Base-by-base conservation (phyloP, 2,888 invertebrate species). In the Myathropa florea region DNA sequence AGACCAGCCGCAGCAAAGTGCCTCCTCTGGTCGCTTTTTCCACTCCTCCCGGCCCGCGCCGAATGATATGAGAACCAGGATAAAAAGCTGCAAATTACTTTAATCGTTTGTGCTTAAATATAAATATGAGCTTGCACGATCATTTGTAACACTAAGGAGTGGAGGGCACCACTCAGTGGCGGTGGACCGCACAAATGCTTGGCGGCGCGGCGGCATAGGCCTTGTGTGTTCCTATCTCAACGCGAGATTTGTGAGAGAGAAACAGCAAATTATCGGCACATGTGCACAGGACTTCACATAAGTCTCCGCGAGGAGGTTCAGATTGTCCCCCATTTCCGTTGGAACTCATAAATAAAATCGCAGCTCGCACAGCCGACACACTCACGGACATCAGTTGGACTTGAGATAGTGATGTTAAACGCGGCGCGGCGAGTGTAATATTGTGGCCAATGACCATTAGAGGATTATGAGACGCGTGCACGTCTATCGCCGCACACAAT, bases 61-160 rank as follows among this genome's bases (percentile, higher is more conserved):
- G 53, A 64, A 80, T 80, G 84, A 82, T 78, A 77, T 82, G 68
- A 73, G 57, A 73, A 59, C 59, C 70, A 61, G 78, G 83, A 86
- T 83, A 83, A 86, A 83, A 86, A 83, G 83, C 82, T 86, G 86
- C 86, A 86, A 86, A 86, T 86, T 86, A 86, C 86, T 75, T 86
- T 83, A 86, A 86, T 86, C 86, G 86, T 83, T 86, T 83, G 83
- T 75, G 75, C 83, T 86, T 83, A 83, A 86, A 86, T 86, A 86
- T 86, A 86, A 86, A 86, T 86, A 86, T 86, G 86, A 86, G 86
- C 86, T 79, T 86, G 83, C 78, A 65, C 61, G 83, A 83, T 86
- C 86, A 86, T 86, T 86, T 86, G 83, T 86, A 86, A 86, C 86
- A 83, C 86, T 86, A 83, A 86, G 83, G 86, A 75, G 86, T 71